Evolutionary conservation across 1,140 invertebrate species (phyloP), one percentile per base, ranked within the genome.

Genomic region (Leucophenga varia): DNA sequence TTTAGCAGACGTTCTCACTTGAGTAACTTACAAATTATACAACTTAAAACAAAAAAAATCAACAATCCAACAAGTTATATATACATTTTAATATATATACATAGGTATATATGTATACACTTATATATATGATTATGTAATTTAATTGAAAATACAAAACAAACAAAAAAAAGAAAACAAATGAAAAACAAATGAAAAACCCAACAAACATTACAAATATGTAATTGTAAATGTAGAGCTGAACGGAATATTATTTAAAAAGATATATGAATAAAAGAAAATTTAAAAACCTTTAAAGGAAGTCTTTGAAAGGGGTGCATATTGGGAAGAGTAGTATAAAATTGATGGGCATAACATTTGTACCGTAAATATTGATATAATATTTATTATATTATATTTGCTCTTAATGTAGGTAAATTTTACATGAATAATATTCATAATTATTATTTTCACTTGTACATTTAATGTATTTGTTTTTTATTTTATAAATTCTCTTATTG

Each of bases 161-260:
- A 25, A 25, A 25, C 10, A 25, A 30, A 47, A 41, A 39, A 22
- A 38, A 28, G 16, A 54, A 47, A 49, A 56, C 51, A 49, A 49
- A n/a, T n/a, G n/a, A n/a, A n/a, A n/a, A n/a, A n/a, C n/a, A n/a
- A n/a, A n/a, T n/a, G n/a, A n/a, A n/a, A n/a, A n/a, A 58, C 49
- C 47, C 36, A 54, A 52, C 39, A 55, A 55, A 52, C 34, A 58
- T 63, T 63, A 56, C 59, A 65, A 65, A 54, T 63, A 65, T 65
- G 63, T 67, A 65, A 67, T 65, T 65, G 63, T 65, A 64, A 65
- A 67, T 65, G 63, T 65, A 65, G 63, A 65, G 63, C 63, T 65
- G 63, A 65, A 67, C 54, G 63, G 61, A 61, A 59, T 61, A 67
- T 61, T 61, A 59, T 59, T 59, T 56, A 47, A 65, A 64, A 56